These are phyloP conservation scores for Resseliella maxima DNA, from an alignment of 2,888 invertebrate genomes.

Conservation along the genomic window DNA sequence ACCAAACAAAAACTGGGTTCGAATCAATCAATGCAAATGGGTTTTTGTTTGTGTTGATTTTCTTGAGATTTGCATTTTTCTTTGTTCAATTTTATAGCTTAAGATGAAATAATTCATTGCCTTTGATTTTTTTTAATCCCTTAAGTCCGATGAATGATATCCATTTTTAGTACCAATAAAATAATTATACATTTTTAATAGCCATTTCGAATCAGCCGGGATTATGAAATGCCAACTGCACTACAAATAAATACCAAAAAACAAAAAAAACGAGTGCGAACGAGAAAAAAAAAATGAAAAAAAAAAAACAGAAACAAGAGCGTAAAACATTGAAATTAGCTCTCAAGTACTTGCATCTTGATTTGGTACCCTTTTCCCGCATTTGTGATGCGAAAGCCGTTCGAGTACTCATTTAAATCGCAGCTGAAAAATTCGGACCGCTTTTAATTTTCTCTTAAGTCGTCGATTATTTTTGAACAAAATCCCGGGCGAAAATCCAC, in stretches of 20 bases:
- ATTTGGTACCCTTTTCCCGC: not conserved
- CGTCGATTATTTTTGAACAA: slow-evolving; percentile 41
- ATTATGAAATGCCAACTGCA: not conserved
- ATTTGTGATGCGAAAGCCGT: too few relatives aligned
- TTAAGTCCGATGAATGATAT: slow-evolving; percentile 40
- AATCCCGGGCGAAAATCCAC: slow-evolving; percentile 11
- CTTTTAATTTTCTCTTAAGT: slow-evolving; percentile 51
- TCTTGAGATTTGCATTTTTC: not conserved
- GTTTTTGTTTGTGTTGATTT: slow-evolving; percentile 2
- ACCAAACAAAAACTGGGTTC: not conserved
- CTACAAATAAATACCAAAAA: not conserved
- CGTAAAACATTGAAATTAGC: slow-evolving; percentile 10
- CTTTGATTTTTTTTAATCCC: slow-evolving; percentile 15
- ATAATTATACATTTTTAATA: slow-evolving; percentile 51
- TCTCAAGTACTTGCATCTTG: not conserved
- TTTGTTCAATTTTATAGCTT: not conserved
- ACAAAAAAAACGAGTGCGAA: not conserved
- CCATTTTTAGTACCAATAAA: slow-evolving; percentile 51
- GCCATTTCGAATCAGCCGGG: not conserved
- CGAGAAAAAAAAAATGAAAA: too few relatives aligned
- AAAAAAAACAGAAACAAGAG: too few relatives aligned
- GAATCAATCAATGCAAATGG: slow-evolving; percentile 49
- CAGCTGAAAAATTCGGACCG: slow-evolving; percentile 26
- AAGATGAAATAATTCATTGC: not conserved
- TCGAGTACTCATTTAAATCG: not conserved